These are phyloP conservation scores for Aptenodytes forsteri DNA, from an alignment of 2,113 vertebrate genomes.

Conservation along the genomic window DNA sequence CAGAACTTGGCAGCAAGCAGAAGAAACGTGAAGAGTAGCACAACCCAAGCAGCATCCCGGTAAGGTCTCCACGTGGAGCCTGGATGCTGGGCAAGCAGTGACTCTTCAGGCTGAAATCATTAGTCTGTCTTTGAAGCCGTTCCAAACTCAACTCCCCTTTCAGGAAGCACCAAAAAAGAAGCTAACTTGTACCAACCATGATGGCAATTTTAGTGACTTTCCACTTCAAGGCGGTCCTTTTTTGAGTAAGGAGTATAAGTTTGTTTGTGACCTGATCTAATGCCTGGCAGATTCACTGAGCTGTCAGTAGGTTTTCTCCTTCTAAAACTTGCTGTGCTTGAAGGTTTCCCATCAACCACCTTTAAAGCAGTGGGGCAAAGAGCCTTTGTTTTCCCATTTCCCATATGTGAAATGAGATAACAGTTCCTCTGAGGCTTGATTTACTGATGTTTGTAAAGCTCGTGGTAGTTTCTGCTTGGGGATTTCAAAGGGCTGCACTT, in stretches of 20 bases:
- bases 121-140: neutral
- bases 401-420: neutral
- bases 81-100: neutral
- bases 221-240: neutral
- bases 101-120: neutral
- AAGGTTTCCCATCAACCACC: neutral
- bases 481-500: neutral
- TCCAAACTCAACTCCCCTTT: neutral
- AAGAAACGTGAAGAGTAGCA: neutral
- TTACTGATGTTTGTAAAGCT: neutral
- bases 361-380: neutral
- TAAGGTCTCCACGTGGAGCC: neutral
- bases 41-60: neutral
- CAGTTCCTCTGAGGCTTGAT: neutral
- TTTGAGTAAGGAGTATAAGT: neutral
- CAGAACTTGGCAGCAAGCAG: neutral
- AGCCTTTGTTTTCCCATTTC: neutral
- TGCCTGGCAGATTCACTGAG: neutral
- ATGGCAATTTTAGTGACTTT: neutral
- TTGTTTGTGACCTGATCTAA: neutral
- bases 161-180: neutral
- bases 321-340: neutral
- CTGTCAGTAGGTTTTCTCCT: neutral
- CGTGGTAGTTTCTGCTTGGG: neutral
- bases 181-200: neutral